Evolutionary conservation across 2,888 invertebrate genomes (phyloP).

Genomic region (Arctia plantaginis): DNA sequence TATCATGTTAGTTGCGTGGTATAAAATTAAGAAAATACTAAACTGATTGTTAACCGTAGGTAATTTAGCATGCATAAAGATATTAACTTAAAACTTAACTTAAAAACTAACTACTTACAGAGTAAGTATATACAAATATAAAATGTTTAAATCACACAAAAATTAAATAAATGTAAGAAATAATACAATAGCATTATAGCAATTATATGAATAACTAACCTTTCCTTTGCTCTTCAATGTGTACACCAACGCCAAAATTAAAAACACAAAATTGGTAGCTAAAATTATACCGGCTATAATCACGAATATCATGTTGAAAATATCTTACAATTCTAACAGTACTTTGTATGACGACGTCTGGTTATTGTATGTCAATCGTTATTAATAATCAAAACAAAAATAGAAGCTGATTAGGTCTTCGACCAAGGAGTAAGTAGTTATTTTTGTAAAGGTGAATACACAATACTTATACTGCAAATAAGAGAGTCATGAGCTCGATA

Average conservation of each 20-base stretch:
- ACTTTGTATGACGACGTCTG: not conserved
- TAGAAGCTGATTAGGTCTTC: not conserved
- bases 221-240: constrained; percentile 50
- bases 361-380: constrained; percentile 14
- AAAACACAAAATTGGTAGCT: constrained; percentile 58
- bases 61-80: not conserved
- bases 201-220: constrained; percentile 46
- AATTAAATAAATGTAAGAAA: not conserved
- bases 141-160: not conserved
- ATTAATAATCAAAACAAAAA: constrained; percentile 4
- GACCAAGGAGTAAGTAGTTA: not conserved
- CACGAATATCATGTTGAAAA: constrained; percentile 35
- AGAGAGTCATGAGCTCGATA: not conserved
- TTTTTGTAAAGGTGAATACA: constrained; percentile 7
- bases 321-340: not conserved
- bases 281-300: constrained; percentile 56
- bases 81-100: not conserved
- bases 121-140: not conserved
- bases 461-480: not conserved
- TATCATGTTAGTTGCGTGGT: not conserved
- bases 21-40: not conserved
- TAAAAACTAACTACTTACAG: too few relatives aligned
- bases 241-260: constrained; percentile 56
- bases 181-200: not conserved
- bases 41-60: not conserved